Evolutionary conservation across 2,888 invertebrate genomes (phyloP).

Genomic region (Iselma pallidipennis): DNA sequence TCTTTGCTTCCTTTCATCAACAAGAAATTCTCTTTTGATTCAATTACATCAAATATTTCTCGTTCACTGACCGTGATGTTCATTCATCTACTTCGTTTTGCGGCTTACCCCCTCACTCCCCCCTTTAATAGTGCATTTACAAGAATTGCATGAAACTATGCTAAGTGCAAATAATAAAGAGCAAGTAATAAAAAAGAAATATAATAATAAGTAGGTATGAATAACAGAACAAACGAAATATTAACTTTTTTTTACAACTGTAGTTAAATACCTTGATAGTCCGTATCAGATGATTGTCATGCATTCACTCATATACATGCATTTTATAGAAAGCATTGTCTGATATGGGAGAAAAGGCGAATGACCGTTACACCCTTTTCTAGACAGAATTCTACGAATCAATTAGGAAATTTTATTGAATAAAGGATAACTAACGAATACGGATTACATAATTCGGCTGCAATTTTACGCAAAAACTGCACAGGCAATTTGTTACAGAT

Average conservation of each 20-base stretch:
- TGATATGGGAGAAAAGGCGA: neutral
- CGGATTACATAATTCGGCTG: neutral
- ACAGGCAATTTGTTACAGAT: no score
- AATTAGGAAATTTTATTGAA: neutral
- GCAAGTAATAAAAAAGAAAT: no score
- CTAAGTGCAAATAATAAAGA: no score
- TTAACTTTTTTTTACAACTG: no score
- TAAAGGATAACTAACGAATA: neutral
- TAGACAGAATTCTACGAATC: neutral
- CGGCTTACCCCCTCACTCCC: neutral
- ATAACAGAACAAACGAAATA: no score
- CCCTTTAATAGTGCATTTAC: no score
- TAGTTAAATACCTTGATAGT: neutral
- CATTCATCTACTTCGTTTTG: conserved; percentile 9
- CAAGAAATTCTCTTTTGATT: conserved; percentile 8
- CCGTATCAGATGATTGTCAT: neutral
- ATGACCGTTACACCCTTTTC: conserved; percentile 3
- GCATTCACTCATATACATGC: neutral
- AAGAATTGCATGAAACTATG: no score
- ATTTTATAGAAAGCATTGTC: neutral
- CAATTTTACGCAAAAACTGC: neutral
- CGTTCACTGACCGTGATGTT: conserved; percentile 20
- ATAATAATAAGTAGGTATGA: no score
- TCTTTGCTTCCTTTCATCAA: no score
- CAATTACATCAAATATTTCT: conserved; percentile 18